phyloP scores from a whole-genome alignment of 2,113 vertebrate genomes.

The Coptodon rendalli region DNA sequence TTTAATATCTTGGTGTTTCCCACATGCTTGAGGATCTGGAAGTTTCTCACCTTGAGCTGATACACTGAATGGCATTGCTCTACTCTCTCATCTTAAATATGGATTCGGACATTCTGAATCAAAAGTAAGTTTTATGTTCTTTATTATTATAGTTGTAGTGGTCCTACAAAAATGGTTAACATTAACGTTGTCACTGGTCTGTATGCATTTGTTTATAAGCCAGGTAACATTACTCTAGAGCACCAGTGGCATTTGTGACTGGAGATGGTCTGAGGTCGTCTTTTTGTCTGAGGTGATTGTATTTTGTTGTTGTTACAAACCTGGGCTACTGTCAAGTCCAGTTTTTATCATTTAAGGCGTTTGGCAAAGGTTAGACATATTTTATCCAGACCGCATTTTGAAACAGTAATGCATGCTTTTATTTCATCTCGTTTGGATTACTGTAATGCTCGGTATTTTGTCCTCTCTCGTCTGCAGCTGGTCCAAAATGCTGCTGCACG shows the following conservation, averaged over 20 bases:
- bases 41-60: background rate
- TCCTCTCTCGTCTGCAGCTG: too few species aligned
- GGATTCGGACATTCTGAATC: background rate
- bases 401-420: background rate
- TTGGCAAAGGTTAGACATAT: background rate
- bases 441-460: too few species aligned
- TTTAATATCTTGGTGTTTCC: background rate
- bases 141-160: background rate
- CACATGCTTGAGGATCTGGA: background rate
- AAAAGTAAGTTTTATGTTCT: background rate
- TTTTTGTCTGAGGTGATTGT: background rate
- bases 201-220: background rate
- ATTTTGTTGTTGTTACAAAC: too few species aligned
- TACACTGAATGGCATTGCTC: fast-evolving
- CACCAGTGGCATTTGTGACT: background rate
- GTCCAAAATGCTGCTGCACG: too few species aligned
- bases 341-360: background rate
- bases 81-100: background rate
- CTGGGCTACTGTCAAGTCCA: background rate
- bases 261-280: background rate
- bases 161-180: background rate
- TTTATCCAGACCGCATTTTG: fast-evolving
- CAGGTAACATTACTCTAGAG: fast-evolving
- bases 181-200: background rate
- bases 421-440: background rate